These are phyloP conservation scores for Gandaritis pyraliata DNA, from an alignment of 2,888 invertebrate species.

Conservation along the genomic window DNA sequence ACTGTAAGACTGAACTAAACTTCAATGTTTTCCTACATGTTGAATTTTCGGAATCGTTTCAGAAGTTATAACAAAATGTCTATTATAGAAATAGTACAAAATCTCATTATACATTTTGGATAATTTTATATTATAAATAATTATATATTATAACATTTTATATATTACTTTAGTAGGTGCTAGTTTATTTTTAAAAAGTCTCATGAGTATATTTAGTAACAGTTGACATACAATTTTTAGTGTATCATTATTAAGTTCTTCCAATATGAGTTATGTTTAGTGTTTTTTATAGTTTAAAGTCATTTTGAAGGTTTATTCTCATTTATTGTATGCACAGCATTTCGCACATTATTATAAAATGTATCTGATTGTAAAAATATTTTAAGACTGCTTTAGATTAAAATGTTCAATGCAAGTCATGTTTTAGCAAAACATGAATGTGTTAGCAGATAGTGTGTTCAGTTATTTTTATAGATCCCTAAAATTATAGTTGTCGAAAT, in stretches of 20 bases:
- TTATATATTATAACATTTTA: conserved; percentile 15
- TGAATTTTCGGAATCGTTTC: conserved; percentile 26
- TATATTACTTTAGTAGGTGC: conserved; percentile 67
- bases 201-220: conserved; percentile 49
- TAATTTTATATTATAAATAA: conserved; percentile 29
- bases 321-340: conserved; percentile 64
- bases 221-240: conserved; percentile 35
- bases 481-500: neutral
- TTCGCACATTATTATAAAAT: conserved; percentile 57
- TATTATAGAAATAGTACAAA: conserved; percentile 66
- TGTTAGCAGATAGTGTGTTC: conserved; percentile 26
- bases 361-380: conserved; percentile 55
- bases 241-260: conserved; percentile 41
- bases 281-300: conserved; percentile 47
- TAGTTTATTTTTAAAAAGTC: conserved; percentile 65
- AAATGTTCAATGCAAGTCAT: conserved; percentile 63
- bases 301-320: conserved; percentile 42
- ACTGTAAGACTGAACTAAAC: conserved; percentile 43
- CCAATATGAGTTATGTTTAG: conserved; percentile 48
- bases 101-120: conserved; percentile 46
- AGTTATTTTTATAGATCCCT: conserved; percentile 9
- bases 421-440: conserved; percentile 43
- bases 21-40: conserved; percentile 31
- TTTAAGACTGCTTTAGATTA: conserved; percentile 73
- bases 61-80: conserved; percentile 44